Percentiles rank a stretch among this genome's conserved stretches.
phyloP scores from a whole-genome alignment of 1,140 invertebrate species.

The Idris sp. region DNA sequence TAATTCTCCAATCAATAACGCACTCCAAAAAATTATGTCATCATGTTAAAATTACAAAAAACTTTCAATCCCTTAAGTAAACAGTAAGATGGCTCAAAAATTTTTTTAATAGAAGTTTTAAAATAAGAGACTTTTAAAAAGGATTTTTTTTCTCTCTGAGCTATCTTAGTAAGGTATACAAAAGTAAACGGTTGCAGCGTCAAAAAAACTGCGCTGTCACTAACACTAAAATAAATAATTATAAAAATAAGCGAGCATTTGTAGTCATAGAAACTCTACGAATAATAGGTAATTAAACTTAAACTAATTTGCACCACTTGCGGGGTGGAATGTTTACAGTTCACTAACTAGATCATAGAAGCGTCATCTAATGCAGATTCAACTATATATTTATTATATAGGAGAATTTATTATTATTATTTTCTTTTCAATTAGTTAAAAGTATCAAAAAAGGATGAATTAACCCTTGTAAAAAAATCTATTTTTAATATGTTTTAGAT shows the following conservation, averaged over 20 bases:
- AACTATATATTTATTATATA: conserved; percentile 67
- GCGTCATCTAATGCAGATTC: conserved; percentile 73
- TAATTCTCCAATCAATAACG: conserved; percentile 10
- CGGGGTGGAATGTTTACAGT: conserved; percentile 75
- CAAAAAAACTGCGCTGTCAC: conserved; percentile 40
- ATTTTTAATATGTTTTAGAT: too few species aligned
- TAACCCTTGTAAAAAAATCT: too few species aligned
- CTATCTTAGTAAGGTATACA: conserved; percentile 5
- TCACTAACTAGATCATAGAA: conserved; percentile 74
- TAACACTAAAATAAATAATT: conserved; percentile 77
- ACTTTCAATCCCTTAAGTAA: conserved; percentile 18
- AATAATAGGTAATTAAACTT: conserved; percentile 64
- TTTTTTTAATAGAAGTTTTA: too few species aligned
- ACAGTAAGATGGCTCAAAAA: neutral
- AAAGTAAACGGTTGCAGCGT: conserved; percentile 28
- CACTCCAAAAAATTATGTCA: conserved; percentile 14
- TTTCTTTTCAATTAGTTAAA: too few species aligned
- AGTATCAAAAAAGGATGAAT: too few species aligned
- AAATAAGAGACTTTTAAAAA: too few species aligned
- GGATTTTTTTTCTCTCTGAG: neutral
- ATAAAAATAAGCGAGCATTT: conserved; percentile 77
- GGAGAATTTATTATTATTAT: conserved; percentile 11
- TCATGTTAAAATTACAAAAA: conserved; percentile 9
- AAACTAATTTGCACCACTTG: conserved; percentile 74
- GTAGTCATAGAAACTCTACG: conserved; percentile 72